These are phyloP conservation scores for Oreortyx pictus DNA, from an alignment of 2,797 vertebrate species.

Conservation along the genomic window DNA sequence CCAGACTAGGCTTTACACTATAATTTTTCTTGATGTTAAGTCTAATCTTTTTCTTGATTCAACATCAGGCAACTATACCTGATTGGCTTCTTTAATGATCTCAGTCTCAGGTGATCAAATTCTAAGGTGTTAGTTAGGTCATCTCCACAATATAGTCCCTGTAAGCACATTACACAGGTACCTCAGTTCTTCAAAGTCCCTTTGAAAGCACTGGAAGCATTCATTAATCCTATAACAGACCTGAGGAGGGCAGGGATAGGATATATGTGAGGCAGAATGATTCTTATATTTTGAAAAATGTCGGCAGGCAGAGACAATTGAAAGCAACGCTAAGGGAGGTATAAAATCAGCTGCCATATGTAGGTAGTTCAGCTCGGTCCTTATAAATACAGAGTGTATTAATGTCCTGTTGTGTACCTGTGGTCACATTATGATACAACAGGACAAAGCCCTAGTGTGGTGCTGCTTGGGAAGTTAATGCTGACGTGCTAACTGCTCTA, in stretches of 20 bases:
- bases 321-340: neutral
- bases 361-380: neutral
- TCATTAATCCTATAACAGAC: neutral
- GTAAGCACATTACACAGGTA: neutral
- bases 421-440: neutral
- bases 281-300: conserved; percentile 16
- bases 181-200: neutral
- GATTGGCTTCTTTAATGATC: neutral
- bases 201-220: neutral
- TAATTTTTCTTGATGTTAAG: neutral
- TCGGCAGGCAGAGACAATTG: neutral
- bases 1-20: neutral
- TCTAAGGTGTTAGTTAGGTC: neutral
- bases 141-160: neutral
- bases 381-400: neutral
- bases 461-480: neutral
- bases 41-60: neutral
- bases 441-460: neutral
- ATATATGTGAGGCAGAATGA: neutral
- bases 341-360: neutral
- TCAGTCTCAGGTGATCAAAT: neutral
- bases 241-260: neutral
- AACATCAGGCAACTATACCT: neutral
- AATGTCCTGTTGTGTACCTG: neutral
- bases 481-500: neutral